A percentile compares a stretch with the other conserved stretches of the same genome.
phyloP scores from a whole-genome alignment of 2,113 vertebrate genomes.

The Vidua macroura region DNA sequence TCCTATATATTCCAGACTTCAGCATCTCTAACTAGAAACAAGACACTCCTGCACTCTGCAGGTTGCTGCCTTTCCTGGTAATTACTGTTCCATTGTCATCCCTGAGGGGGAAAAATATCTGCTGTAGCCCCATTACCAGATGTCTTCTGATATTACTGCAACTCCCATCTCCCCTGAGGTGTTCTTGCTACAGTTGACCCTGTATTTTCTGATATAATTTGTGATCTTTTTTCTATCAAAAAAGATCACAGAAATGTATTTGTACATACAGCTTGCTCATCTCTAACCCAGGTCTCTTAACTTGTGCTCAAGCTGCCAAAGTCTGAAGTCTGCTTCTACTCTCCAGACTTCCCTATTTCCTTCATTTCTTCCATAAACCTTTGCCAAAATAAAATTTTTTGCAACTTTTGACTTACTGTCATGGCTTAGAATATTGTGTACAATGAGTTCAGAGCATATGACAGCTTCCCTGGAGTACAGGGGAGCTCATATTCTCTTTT shows the following conservation, averaged over 20 bases:
- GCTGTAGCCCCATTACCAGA: slow-evolving; percentile 26
- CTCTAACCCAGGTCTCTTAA: background rate
- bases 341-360: background rate
- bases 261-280: background rate
- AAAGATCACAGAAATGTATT: slow-evolving; percentile 1
- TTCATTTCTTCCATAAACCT: background rate
- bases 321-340: background rate
- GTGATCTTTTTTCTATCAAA: slow-evolving; percentile 10
- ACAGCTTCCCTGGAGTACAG: background rate
- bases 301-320: background rate
- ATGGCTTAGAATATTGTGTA: background rate
- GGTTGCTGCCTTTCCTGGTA: background rate
- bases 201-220: slow-evolving; percentile 40
- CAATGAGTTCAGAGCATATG: background rate
- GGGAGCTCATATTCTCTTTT: background rate
- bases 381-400: background rate
- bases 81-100: slow-evolving; percentile 10
- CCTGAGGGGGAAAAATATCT: background rate
- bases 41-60: background rate
- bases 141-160: slow-evolving; percentile 30
- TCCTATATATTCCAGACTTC: background rate
- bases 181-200: slow-evolving; percentile 10
- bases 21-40: background rate
- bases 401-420: background rate
- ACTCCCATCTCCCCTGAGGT: background rate